These are phyloP conservation scores for Cephus pygmeus DNA, from an alignment of 2,888 invertebrate species.

Conservation along the genomic window DNA sequence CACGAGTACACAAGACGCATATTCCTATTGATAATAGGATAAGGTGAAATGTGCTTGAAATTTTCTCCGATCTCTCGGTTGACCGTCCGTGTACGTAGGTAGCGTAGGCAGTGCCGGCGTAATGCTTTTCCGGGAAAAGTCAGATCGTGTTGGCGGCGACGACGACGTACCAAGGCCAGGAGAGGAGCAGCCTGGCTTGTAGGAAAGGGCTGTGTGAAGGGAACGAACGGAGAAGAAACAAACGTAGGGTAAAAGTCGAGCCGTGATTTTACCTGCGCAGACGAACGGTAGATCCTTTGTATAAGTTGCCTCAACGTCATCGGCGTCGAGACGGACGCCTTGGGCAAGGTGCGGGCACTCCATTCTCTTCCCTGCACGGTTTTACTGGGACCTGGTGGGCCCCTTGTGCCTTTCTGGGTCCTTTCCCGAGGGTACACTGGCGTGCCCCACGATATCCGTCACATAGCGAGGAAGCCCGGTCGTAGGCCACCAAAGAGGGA, in stretches of 20 bases:
- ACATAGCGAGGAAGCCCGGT: slow-evolving; percentile 45
- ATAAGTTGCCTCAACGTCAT: slow-evolving; percentile 57
- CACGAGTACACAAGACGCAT: not conserved
- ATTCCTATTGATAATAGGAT: not conserved
- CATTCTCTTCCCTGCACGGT: slow-evolving; percentile 67
- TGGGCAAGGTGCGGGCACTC: slow-evolving; percentile 78
- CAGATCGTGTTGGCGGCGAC: not conserved
- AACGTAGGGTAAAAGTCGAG: slow-evolving; percentile 17
- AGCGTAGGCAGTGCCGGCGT: not conserved
- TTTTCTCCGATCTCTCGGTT: not conserved
- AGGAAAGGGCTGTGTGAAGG: slow-evolving; percentile 24
- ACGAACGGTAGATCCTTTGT: slow-evolving; percentile 70
- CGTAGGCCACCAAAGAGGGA: slow-evolving; percentile 22
- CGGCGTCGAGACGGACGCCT: slow-evolving; percentile 68
- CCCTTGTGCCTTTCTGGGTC: slow-evolving; percentile 30
- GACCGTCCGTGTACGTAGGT: not conserved
- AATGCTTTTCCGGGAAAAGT: slow-evolving; percentile 1
- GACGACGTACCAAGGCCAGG: slow-evolving; percentile 52
- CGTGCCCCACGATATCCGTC: slow-evolving; percentile 47
- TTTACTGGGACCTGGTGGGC: slow-evolving; percentile 48
- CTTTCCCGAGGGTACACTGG: slow-evolving; percentile 34
- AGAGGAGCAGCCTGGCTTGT: slow-evolving; percentile 59
- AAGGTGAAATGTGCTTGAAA: not conserved
- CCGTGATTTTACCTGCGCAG: slow-evolving; percentile 71
- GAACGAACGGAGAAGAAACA: slow-evolving; percentile 1